Base-by-base conservation (phyloP, 1,140 invertebrate species). In the Nautilus pompilius region DNA sequence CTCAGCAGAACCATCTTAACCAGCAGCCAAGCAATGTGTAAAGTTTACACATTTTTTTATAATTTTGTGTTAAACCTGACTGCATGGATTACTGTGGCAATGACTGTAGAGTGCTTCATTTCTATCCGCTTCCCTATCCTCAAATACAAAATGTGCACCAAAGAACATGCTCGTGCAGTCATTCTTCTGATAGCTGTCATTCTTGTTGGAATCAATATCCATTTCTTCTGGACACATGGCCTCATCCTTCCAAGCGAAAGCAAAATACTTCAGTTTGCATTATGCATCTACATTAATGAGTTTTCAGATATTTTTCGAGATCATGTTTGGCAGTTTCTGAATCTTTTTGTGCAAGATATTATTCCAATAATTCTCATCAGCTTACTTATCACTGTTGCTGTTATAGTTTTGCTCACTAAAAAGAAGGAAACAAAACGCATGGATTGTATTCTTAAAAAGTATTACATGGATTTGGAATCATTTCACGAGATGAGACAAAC, bases 221-320 rank as follows among this genome's bases (percentile, higher is more conserved):
- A 81, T 60, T 78, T 71, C 68, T 82, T 83, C 71, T 81, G 80
- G 76, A 82, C 80, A 0, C 71, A 70, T 36, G 74, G 72, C 0
- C 58, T 81, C 17, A 62, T 66, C 0, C 60, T 46, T 17, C 66
- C 67, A n/a, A 68, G 67, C n/a, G 66, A 61, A 22, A 63, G 60
- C 33, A 68, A 49, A 15, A 55, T 30, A 3, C 34, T 60, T 33
- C 56, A 29, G 34, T 54, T 22, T 41, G 22, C 22, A 8, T 53
- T 48, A 57, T 68, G 64, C 53, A 73, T 60, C 2, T 74, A 75
- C 64, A 65, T 69, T 13, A 68, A 72, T 54, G 71, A 71, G 34
- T 67, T 73, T 45, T 72, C 74, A 8, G 62, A 74, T 49, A 48
- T 68, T 29, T 78, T 78, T 63, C 56, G 68, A 4, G 68, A 74